Percentiles rank a stretch among this genome's conserved stretches.
Conservation (phyloP, 2,797 vertebrate genomes). For the Pangasius mekongensis region DNA sequence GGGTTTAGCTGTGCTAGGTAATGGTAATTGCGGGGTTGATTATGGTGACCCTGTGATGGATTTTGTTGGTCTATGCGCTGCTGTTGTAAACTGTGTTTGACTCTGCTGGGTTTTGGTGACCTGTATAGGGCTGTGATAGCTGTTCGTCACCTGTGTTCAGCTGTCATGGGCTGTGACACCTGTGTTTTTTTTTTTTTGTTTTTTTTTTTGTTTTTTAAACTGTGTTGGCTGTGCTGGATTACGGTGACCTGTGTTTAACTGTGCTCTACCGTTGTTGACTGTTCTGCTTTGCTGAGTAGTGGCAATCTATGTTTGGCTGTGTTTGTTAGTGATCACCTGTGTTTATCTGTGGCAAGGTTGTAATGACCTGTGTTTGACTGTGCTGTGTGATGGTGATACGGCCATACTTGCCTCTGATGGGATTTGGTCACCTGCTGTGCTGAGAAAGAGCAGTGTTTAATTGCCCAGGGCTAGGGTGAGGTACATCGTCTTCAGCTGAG, state of each 20-base stretch:
- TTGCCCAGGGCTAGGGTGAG: not conserved
- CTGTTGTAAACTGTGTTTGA: no score
- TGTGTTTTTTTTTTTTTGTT: no score
- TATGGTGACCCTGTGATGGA: not conserved
- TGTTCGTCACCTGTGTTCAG: not conserved
- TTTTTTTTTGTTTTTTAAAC: not conserved
- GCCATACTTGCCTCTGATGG: not conserved
- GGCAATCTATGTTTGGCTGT: slow-evolving; percentile 44
- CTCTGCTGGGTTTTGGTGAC: not conserved
- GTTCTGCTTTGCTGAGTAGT: not conserved
- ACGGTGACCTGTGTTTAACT: not conserved
- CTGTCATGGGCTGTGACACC: not conserved
- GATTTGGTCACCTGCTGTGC: not conserved
- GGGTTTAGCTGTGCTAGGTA: not conserved
- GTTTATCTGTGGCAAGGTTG: not conserved
- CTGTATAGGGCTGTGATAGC: not conserved
- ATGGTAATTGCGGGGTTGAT: not conserved
- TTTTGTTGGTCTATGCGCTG: not conserved
- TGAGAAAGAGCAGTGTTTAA: not conserved
- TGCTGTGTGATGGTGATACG: not conserved
- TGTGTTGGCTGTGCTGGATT: not conserved
- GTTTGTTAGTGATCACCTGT: not conserved
- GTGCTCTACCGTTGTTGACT: not conserved
- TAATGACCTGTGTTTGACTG: not conserved
- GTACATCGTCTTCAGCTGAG: no score